Evolutionary conservation across 2,888 invertebrate genomes (phyloP), one percentile per base, ranked within the genome.

Genomic region (Oithona nana): DNA sequence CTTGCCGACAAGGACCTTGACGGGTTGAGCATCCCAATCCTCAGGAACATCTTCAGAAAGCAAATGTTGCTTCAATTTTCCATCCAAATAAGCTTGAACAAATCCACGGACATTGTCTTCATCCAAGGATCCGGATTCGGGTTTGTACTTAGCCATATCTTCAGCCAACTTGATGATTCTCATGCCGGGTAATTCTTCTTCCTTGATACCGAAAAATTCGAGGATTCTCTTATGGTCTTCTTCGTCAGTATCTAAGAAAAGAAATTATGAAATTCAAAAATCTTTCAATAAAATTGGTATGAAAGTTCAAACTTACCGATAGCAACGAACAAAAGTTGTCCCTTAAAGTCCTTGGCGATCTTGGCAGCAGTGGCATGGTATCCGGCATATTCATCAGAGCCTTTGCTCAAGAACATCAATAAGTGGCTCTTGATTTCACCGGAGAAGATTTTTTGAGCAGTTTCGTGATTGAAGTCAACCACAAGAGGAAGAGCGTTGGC

Each of bases 81-180:
- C 94, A 65, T 85, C 90, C 70, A 93, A 76, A 80, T 90, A 97
- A 59, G 82, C 81, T 69, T 85, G 80, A 29, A 97, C 85, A 78
- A 98, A 99, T 68, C 80, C 77, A 70, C 84, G 78, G 65, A 80
- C 70, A 69, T 81, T 77, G 68, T 84, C 86, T 61, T 80, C 78
- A 51, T 77, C 76, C 62, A 88, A 74, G 64, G 87, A 87, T 65
- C 82, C 73, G 65, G 77, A 81, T 59, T 81, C 79, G 29, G 97
- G 97, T 76, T 95, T 97, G 81, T 86, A 98, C 74, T 95, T 95
- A 71, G 87, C 84, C 93, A 95, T 94, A 73, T 94, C 93, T 70
- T 95, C 92, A 74, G 93, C 93, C 66, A 98, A 78, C 67, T 85
- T 86, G 74, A 98, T 97, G 67, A 98, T 79, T 68, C 95, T 83